Evolutionary conservation across 2,113 vertebrate genomes (phyloP), one percentile per base, ranked within the genome.

Genomic region (Xyliphius kryptos): DNA sequence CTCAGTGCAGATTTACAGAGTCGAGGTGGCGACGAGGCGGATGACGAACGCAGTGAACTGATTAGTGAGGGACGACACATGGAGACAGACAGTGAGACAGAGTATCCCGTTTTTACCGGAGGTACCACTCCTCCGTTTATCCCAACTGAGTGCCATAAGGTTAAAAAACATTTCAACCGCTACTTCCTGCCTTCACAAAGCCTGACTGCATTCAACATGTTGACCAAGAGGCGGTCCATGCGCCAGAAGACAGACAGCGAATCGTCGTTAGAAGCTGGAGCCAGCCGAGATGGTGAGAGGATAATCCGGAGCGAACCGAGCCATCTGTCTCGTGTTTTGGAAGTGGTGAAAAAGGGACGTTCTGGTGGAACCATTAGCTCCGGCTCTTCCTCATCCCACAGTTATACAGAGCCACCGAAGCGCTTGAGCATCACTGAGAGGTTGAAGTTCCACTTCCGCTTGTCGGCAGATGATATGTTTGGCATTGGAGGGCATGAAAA

Each of bases 1-100:
- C 84, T 93, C 32, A 94, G 90, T 75, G 89, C 92, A 0, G 94
- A 96, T 77, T 87, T 87, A 74, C 92, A 84, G 61, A 92, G 90
- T 72, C 85, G 79, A 66, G 91, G 91, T 0, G 94, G 94, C 0
- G 94, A 97, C 7, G 94, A 97, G 63, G 95, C 95, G 0, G 95
- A 97, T 8, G 94, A 99, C 2, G 95, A 98, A 61, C 81, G 90
- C 55, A 97, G 94, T 0, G 95, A 98, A 72, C 79, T 94, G 48
- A 72, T 98, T 26, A 98, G 95, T 0, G 95, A 99, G 69, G 96
- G 95, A 0, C 88, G 93, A 10, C 91, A 89, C 0, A 72, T 87
- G 83, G 96, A 98, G 83, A 96, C 93, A 0, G 96, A 98, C 83
- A 98, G 93, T 2, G 95, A 98, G 69, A 90, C 81, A 0, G 95